phyloP scores from a whole-genome alignment of 2,888 invertebrate species.

The Microplitis manilae region DNA sequence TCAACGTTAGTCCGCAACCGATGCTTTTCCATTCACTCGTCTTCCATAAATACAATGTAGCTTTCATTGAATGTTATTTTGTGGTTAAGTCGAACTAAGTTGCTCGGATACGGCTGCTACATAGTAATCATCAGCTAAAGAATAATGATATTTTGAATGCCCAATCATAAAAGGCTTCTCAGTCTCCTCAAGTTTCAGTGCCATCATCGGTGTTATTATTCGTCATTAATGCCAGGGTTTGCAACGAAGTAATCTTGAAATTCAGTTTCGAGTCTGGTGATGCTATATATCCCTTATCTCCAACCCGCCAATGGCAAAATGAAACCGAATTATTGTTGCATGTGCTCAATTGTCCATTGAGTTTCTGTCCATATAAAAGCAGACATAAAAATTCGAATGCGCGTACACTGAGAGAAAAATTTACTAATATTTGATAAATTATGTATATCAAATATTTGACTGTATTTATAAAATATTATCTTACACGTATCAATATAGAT shows the following conservation, averaged over 20 bases:
- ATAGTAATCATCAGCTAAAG: background rate
- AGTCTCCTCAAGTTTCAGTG: background rate
- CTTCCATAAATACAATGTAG: background rate
- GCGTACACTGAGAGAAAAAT: too few relatives aligned
- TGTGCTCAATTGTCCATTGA: background rate
- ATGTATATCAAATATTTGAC: too few relatives aligned
- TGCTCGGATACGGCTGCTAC: background rate
- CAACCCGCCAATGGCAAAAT: background rate
- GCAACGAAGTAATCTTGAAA: background rate
- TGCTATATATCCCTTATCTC: background rate
- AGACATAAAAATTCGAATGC: background rate
- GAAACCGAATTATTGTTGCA: background rate
- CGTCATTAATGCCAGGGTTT: background rate
- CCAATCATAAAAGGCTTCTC: background rate
- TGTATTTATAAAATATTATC: too few relatives aligned
- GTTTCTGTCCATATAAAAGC: background rate
- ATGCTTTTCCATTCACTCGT: too few relatives aligned
- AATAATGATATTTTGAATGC: background rate
- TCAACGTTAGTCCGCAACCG: too few relatives aligned
- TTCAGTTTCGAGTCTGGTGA: background rate
- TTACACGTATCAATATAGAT: too few relatives aligned
- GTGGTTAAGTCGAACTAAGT: background rate
- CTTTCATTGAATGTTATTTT: background rate
- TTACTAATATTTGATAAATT: too few relatives aligned
- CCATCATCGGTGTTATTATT: background rate